These are phyloP conservation scores for Drosophila pachea DNA, from an alignment of 1,140 invertebrate genomes.

Conservation along the genomic window DNA sequence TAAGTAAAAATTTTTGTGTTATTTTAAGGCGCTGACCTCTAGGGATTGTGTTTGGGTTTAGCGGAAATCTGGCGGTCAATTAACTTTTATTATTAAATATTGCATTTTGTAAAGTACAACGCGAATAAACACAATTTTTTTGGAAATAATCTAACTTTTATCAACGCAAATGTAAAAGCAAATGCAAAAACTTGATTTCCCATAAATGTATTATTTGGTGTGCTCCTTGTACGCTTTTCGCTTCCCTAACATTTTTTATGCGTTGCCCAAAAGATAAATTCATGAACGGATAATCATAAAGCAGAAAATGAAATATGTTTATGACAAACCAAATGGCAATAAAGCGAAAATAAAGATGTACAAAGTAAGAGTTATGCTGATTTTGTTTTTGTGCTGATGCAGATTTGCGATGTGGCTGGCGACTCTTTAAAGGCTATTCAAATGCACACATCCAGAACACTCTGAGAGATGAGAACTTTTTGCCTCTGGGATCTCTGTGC, in stretches of 20 bases:
- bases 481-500: no score
- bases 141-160: slow-evolving; percentile 7
- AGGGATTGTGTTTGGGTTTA: slow-evolving; percentile 48
- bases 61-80: slow-evolving; percentile 41
- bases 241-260: slow-evolving; percentile 23
- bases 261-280: slow-evolving; percentile 45
- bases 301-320: slow-evolving; percentile 62
- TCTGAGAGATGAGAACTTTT: no score
- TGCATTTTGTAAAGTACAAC: slow-evolving; percentile 15
- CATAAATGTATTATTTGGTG: slow-evolving; percentile 54
- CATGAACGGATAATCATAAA: slow-evolving; percentile 51
- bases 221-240: slow-evolving; percentile 23
- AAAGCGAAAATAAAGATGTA: slow-evolving; percentile 54
- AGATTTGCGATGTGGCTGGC: slow-evolving; percentile 8
- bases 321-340: slow-evolving; percentile 70
- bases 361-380: slow-evolving; percentile 49
- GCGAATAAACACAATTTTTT: slow-evolving; percentile 3
- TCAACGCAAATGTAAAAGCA: slow-evolving; percentile 20
- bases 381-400: neutral
- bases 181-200: slow-evolving; percentile 51
- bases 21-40: slow-evolving; percentile 52
- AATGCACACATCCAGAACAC: no score
- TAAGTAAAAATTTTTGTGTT: slow-evolving; percentile 27
- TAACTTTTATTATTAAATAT: slow-evolving; percentile 28
- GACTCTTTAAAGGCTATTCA: neutral